Evolutionary conservation across 2,797 vertebrate genomes (phyloP), one percentile per base, ranked within the genome.

Genomic region (Macropodus opercularis): DNA sequence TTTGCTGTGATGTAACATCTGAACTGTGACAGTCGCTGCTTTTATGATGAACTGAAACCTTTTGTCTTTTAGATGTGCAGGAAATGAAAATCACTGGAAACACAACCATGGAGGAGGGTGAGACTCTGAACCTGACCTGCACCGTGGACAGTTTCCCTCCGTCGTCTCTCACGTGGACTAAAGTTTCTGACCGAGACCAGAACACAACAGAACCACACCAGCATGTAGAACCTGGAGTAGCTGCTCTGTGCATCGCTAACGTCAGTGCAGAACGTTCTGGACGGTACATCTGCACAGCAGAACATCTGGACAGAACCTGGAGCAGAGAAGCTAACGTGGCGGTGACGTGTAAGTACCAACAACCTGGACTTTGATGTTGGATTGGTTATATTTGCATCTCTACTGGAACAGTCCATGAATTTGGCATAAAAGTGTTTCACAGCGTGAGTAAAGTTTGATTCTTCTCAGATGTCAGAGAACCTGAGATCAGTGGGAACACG

Each of bases 61-160:
- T 32, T 11, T 32, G 10, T 32, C 11, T 32, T 13, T 12, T 13
- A 32, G 31, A 32, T 13, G 10, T 32, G 31, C 11, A 13, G 31
- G 4, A 32, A 32, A 3, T 13, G 11, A 13, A 13, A 13, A 32
- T 32, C 31, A 32, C 31, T 32, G 31, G 31, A 12, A 13, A 32
- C 2, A 32, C 31, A 13, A 32, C 2, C 3, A 3, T 32, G 13
- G 3, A 32, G 31, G 31, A 32, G 31, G 31, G 31, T 12, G 31
- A 32, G 10, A 13, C 11, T 13, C 31, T 32, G 31, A 32, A 32
- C 13, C 11, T 32, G 31, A 13, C 31, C 31, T 32, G 88, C 75
- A 73, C 27, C 3, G 49, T 65, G 17, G 68, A 88, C 7, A 83
- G 77, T 63, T 72, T 77, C 32, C 85, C 80, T 66, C 65, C 63